Evolutionary conservation across 2,113 vertebrate species (phyloP).

Genomic region (Notechis scutatus): DNA sequence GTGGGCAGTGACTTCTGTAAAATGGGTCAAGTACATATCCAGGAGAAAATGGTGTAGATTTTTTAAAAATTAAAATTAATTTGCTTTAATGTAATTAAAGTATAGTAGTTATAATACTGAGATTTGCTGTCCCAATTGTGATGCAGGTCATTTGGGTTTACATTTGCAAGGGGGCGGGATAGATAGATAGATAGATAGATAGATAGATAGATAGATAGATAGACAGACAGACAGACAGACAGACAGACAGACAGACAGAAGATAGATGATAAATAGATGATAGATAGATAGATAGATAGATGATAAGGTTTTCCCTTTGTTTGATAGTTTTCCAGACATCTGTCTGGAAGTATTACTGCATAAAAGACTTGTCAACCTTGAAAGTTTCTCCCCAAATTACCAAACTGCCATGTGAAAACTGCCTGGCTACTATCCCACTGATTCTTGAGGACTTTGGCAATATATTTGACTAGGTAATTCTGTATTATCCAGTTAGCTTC

Average conservation of each 20-base stretch:
- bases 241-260: too few relatives aligned
- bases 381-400: neutral
- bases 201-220: too few relatives aligned
- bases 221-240: too few relatives aligned
- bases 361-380: neutral
- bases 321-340: neutral
- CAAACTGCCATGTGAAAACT: neutral
- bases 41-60: neutral
- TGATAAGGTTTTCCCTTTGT: neutral
- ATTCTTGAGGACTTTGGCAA: neutral
- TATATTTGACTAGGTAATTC: neutral
- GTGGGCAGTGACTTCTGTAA: constrained; percentile 4
- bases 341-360: neutral
- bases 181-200: neutral
- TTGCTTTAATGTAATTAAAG: constrained; percentile 20
- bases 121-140: neutral
- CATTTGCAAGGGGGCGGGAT: neutral
- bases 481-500: neutral
- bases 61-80: constrained; percentile 23
- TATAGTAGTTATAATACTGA: neutral
- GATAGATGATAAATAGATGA: too few relatives aligned
- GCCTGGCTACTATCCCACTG: neutral
- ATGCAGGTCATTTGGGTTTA: neutral
- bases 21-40: constrained; percentile 8
- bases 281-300: too few relatives aligned